phyloP scores from a whole-genome alignment of 1,140 invertebrate genomes.

The Drosophila guanche region DNA sequence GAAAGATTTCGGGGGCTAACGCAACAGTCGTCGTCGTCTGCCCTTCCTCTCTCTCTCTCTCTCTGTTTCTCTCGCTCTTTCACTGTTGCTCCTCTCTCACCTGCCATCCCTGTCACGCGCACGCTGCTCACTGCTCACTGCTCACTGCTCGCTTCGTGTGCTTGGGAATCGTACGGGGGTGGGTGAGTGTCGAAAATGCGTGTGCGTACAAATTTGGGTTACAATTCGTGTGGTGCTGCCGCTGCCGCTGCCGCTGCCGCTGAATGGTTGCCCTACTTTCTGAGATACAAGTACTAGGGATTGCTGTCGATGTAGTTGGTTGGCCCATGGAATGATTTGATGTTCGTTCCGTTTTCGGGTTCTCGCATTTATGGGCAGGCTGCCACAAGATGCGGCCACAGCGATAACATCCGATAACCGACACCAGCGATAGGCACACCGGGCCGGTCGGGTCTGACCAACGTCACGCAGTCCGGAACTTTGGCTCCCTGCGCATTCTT shows the following conservation, averaged over 20 bases:
- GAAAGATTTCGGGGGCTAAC: conserved; percentile 38
- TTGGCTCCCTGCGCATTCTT: conserved; percentile 4
- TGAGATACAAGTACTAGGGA: conserved; percentile 45
- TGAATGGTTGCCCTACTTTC: conserved; percentile 70
- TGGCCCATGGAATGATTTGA: conserved; percentile 42
- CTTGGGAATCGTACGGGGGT: background rate
- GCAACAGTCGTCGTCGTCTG: conserved; percentile 27
- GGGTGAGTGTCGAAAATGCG: conserved; percentile 62
- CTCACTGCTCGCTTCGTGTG: background rate
- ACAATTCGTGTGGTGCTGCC: conserved; percentile 47
- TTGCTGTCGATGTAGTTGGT: conserved; percentile 12
- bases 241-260: conserved; percentile 3
- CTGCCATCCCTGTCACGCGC: conserved; percentile 14
- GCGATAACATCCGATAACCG: conserved; percentile 35
- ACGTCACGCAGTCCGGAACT: conserved; percentile 20
- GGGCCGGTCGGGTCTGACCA: too few relatives aligned
- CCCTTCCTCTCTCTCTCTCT: conserved; percentile 6
- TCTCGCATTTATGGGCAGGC: background rate
- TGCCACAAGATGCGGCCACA: conserved; percentile 57
- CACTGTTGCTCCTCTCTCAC: background rate
- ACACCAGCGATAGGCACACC: conserved; percentile 38
- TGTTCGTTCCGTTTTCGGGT: conserved; percentile 27
- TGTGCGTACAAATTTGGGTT: conserved; percentile 73
- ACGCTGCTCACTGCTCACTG: background rate
- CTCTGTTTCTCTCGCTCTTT: background rate